Percentiles rank a stretch among this genome's conserved stretches.
phyloP scores from a whole-genome alignment of 2,888 invertebrate species.

The Diarsia dahlii region DNA sequence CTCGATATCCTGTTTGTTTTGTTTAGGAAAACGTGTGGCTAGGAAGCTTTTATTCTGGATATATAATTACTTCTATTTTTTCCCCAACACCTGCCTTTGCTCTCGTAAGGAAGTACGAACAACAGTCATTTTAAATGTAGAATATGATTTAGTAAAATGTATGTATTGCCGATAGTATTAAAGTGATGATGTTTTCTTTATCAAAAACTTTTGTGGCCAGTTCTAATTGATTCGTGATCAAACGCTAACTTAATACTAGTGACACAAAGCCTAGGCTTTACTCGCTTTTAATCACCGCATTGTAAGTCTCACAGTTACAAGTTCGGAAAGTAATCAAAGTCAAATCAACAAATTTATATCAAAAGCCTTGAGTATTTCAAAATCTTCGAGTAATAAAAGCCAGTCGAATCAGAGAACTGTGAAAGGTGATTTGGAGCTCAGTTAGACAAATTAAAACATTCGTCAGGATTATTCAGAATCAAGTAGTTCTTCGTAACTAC shows the following conservation, averaged over 20 bases:
- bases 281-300: background rate
- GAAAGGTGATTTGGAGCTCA: background rate
- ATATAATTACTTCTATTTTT: constrained; percentile 2
- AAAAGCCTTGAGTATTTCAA: background rate
- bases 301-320: background rate
- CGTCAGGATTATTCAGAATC: constrained; percentile 4
- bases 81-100: background rate
- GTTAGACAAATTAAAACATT: constrained; percentile 10
- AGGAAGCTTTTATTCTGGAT: background rate
- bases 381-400: constrained; percentile 1
- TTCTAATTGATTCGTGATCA: background rate
- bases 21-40: background rate
- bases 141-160: background rate
- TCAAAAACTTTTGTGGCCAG: background rate
- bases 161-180: background rate
- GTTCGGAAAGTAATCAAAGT: background rate
- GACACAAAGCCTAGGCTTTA: background rate
- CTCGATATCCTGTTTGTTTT: constrained; percentile 15
- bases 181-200: background rate
- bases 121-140: background rate
- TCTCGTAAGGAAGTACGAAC: background rate
- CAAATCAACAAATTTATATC: no score
- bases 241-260: background rate
- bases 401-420: background rate
- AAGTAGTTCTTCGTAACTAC: background rate